Conservation (phyloP, 2,888 invertebrate species). For the Chrysomela aeneicollis region DNA sequence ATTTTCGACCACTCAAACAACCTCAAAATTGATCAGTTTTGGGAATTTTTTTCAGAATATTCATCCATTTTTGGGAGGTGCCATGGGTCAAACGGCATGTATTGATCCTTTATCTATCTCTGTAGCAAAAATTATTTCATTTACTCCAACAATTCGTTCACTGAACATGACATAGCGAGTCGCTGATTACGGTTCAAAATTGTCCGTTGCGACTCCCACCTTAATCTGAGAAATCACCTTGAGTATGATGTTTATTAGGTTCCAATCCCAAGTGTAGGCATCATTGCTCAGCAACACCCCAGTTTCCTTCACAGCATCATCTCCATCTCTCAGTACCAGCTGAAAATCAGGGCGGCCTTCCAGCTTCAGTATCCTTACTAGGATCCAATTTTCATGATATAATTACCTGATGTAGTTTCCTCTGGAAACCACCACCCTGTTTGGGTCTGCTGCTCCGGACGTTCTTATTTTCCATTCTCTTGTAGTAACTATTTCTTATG, state of each 20-base stretch:
- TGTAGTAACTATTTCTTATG: conserved; percentile 63
- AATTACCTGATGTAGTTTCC: conserved; percentile 56
- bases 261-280: conserved; percentile 91
- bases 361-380: neutral
- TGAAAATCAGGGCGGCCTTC: conserved; percentile 41
- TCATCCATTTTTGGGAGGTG: too few relatives aligned
- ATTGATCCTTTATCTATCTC: too few relatives aligned
- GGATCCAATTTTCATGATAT: too few relatives aligned
- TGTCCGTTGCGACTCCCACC: too few relatives aligned
- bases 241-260: conserved; percentile 82
- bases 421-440: conserved; percentile 50
- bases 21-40: too few relatives aligned
- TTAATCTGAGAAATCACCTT: conserved; percentile 65
- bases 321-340: conserved; percentile 56
- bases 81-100: too few relatives aligned
- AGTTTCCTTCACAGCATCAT: conserved; percentile 79
- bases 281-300: conserved; percentile 83
- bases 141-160: too few relatives aligned
- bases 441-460: conserved; percentile 46
- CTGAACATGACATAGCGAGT: too few relatives aligned
- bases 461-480: conserved; percentile 51
- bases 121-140: too few relatives aligned
- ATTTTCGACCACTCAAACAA: too few relatives aligned
- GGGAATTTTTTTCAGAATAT: too few relatives aligned
- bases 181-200: too few relatives aligned